Evolutionary conservation across 2,797 vertebrate species (phyloP).

Genomic region (Leptodactylus fallax): DNA sequence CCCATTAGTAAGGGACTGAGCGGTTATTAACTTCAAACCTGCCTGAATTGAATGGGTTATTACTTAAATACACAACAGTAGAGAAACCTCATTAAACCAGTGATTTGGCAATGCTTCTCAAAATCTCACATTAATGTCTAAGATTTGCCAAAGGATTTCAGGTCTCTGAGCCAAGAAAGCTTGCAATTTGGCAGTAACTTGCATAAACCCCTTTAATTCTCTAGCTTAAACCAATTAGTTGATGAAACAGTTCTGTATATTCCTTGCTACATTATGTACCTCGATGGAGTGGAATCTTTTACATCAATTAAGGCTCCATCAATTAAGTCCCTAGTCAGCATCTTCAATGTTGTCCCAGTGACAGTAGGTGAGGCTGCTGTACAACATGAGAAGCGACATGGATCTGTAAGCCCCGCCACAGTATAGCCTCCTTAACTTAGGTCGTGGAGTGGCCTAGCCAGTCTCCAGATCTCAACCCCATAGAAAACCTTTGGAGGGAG

Average conservation of each 20-base stretch:
- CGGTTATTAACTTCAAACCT: not conserved
- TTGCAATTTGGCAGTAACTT: constrained; percentile 9
- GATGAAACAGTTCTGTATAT: constrained; percentile 1
- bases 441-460: too few relatives aligned
- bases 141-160: not conserved
- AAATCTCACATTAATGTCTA: constrained; percentile 28
- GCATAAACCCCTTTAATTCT: not conserved
- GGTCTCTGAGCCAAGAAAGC: not conserved
- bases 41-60: constrained; percentile 8
- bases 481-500: too few relatives aligned
- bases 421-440: not conserved
- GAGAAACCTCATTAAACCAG: constrained; percentile 33
- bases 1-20: not conserved
- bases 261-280: constrained; percentile 1
- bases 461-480: too few relatives aligned
- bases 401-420: too few relatives aligned
- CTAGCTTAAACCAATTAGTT: constrained; percentile 32
- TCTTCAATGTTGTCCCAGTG: not conserved
- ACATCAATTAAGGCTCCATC: not conserved
- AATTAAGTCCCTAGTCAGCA: not conserved
- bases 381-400: not conserved
- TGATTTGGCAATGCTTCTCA: not conserved
- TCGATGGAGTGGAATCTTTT: not conserved
- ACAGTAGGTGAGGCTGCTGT: not conserved
- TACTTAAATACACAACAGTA: constrained; percentile 23